Conservation (phyloP, 1,140 invertebrate species). For the Bombus breviceps region DNA sequence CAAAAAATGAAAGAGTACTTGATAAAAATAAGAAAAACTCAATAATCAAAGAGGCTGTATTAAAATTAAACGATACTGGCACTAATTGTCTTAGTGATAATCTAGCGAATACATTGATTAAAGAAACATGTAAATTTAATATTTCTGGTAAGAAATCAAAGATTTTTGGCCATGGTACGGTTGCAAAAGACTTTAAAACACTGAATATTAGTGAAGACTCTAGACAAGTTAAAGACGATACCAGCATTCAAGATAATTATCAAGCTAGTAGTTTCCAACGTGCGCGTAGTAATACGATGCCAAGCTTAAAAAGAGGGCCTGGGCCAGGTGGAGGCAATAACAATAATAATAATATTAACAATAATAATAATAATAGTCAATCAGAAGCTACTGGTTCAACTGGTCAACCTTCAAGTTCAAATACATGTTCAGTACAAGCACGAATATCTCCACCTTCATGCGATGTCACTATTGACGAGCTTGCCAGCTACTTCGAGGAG, state of each 20-base stretch:
- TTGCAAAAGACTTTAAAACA: slow-evolving; percentile 79
- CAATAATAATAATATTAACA: not conserved
- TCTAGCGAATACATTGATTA: slow-evolving; percentile 66
- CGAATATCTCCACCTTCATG: slow-evolving; percentile 85
- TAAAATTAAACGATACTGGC: slow-evolving; percentile 71
- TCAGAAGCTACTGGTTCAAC: slow-evolving; percentile 22
- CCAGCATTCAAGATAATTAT: slow-evolving; percentile 73
- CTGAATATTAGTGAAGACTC: slow-evolving; percentile 74
- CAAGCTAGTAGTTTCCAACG: slow-evolving; percentile 77
- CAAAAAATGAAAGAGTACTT: slow-evolving; percentile 73
- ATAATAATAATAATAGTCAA: slow-evolving; percentile 26
- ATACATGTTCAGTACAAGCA: slow-evolving; percentile 83
- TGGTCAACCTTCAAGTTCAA: slow-evolving; percentile 64
- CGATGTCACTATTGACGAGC: slow-evolving; percentile 94
- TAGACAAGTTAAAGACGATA: slow-evolving; percentile 77
- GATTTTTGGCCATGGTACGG: slow-evolving; percentile 75
- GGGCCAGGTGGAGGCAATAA: slow-evolving; percentile 72
- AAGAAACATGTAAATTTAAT: slow-evolving; percentile 73
- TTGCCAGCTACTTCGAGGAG: slow-evolving; percentile 96
- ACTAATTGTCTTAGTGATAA: slow-evolving; percentile 71
- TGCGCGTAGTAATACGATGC: slow-evolving; percentile 81
- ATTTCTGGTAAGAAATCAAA: slow-evolving; percentile 70
- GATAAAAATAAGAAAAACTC: slow-evolving; percentile 74
- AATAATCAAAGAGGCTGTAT: slow-evolving; percentile 78
- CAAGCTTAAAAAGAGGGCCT: slow-evolving; percentile 77